Conservation (phyloP, 1,140 invertebrate genomes). For the Procambarus clarkii region DNA sequence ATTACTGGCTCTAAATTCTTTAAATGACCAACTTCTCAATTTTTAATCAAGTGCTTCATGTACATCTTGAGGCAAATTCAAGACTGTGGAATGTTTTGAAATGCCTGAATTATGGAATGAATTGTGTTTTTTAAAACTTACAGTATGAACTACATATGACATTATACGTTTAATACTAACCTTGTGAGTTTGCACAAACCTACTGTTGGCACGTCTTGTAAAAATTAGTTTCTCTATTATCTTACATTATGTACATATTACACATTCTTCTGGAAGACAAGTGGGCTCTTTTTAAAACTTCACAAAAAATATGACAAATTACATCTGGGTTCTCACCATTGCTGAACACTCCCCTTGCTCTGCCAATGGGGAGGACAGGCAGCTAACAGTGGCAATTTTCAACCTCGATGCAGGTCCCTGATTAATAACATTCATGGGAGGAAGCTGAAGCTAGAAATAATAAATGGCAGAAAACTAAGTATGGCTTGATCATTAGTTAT, state of each 20-base stretch:
- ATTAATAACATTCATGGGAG: slow-evolving; percentile 15
- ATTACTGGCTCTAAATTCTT: not conserved
- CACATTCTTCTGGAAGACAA: slow-evolving; percentile 38
- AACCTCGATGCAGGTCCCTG: not conserved
- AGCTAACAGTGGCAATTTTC: not conserved
- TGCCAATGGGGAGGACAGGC: not conserved
- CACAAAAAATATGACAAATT: slow-evolving; percentile 3
- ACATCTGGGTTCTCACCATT: not conserved
- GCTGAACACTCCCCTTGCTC: not conserved
- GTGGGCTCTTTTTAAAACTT: slow-evolving; percentile 22
- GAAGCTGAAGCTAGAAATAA: not conserved
- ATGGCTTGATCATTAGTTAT: not conserved
- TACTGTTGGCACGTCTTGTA: slow-evolving; percentile 42
- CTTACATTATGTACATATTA: slow-evolving; percentile 43
- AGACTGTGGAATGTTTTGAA: slow-evolving; percentile 12
- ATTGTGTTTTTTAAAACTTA: slow-evolving; percentile 4
- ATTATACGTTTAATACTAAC: not conserved
- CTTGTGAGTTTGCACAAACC: slow-evolving; percentile 37
- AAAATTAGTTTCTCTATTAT: slow-evolving; percentile 45
- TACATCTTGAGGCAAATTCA: not conserved
- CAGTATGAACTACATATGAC: not conserved
- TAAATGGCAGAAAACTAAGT: not conserved
- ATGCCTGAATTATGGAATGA: slow-evolving; percentile 5
- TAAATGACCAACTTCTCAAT: not conserved
- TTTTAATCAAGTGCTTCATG: not conserved